A percentile compares a stretch with the other conserved stretches of the same genome.
Conservation (phyloP, 1,140 invertebrate species). For the Ericerus pela region DNA sequence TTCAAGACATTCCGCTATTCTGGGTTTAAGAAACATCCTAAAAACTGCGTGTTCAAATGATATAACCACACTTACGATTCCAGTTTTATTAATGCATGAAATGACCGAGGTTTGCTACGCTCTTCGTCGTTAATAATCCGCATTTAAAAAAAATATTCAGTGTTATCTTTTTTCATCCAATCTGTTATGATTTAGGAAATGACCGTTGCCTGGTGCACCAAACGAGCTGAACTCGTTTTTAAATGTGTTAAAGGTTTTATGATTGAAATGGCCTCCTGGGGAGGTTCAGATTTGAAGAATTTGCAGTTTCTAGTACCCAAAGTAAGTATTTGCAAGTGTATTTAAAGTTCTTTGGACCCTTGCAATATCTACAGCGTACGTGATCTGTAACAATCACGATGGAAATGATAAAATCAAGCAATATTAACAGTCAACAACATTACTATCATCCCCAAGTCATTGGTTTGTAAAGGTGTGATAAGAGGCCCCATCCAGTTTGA, state of each 20-base stretch:
- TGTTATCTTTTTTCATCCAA: background rate
- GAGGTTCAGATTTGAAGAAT: conserved; percentile 77
- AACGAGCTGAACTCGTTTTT: conserved; percentile 87
- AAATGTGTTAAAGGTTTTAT: conserved; percentile 99
- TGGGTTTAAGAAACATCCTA: conserved; percentile 85
- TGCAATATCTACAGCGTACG: too few relatives aligned
- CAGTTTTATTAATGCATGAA: conserved; percentile 79
- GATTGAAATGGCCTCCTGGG: conserved; percentile 92
- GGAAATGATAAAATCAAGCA: too few relatives aligned
- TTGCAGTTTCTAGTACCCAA: conserved; percentile 68
- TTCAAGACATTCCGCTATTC: conserved; percentile 86
- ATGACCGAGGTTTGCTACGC: conserved; percentile 63
- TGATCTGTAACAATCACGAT: too few relatives aligned
- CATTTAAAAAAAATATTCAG: conserved; percentile 3
- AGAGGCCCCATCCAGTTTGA: too few relatives aligned
- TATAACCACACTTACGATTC: conserved; percentile 82
- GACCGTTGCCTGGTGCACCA: conserved; percentile 90
- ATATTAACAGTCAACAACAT: too few relatives aligned
- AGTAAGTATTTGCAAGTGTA: conserved; percentile 32
- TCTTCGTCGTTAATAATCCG: conserved; percentile 9
- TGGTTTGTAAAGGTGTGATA: too few relatives aligned
- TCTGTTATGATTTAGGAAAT: conserved; percentile 56
- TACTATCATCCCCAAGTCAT: too few relatives aligned
- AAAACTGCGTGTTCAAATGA: conserved; percentile 87
- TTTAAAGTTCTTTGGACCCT: too few relatives aligned